These are phyloP conservation scores for Caenorhabditis macrosperma DNA, from an alignment of 2,888 invertebrate genomes.

Conservation along the genomic window DNA sequence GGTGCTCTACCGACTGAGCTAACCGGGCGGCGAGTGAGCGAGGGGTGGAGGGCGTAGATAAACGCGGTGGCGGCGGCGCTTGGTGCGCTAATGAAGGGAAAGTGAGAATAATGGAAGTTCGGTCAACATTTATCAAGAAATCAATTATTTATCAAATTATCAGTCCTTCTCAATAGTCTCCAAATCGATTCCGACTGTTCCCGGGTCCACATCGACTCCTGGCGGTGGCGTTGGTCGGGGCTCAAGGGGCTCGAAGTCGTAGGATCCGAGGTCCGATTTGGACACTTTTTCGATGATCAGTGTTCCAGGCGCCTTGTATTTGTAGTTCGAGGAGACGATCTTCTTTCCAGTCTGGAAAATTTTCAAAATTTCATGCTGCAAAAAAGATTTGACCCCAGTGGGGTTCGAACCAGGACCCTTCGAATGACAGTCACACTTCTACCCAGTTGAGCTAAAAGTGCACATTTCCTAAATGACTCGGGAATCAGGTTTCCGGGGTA, in stretches of 20 bases:
- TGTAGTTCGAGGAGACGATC: background rate
- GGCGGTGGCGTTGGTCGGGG: background rate
- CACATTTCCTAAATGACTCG: no score
- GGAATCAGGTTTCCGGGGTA: no score
- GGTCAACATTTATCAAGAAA: background rate
- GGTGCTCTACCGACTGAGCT: constrained; percentile 80
- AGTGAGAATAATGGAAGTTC: no score
- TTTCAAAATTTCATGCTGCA: no score
- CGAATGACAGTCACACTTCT: no score
- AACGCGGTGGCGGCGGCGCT: background rate
- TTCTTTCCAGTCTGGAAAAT: background rate
- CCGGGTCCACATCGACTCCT: no score
- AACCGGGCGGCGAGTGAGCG: constrained; percentile 68
- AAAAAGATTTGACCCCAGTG: no score
- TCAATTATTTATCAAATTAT: background rate
- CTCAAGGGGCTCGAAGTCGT: background rate
- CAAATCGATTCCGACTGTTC: no score
- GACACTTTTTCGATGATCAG: background rate
- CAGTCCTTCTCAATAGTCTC: no score
- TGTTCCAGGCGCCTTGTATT: background rate
- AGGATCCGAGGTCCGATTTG: background rate
- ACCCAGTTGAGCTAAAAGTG: no score
- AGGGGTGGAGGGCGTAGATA: constrained; percentile 3
- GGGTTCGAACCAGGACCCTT: no score
- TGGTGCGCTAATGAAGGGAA: background rate